Evolutionary conservation across 2,113 vertebrate species (phyloP), one percentile per base, ranked within the genome.

Genomic region (Alosa alosa): DNA sequence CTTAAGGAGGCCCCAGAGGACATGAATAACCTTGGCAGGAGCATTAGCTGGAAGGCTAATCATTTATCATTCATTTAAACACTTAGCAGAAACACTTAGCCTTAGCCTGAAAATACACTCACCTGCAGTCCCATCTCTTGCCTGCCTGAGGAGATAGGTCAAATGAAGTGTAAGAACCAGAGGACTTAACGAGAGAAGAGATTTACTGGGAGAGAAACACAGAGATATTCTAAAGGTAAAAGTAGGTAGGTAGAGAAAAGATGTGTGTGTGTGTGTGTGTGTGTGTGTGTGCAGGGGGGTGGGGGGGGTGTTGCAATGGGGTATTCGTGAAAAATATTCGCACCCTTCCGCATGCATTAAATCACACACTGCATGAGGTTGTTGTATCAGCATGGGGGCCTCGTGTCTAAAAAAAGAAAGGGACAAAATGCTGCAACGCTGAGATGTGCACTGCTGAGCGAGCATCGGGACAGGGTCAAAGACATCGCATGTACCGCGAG

Each of bases 31-130:
- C 36, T 78, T 78, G 72, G 72, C 72, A 78, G 11, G 31, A 36
- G 31, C 72, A 78, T 78, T 78, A 78, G 72, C 36, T 78, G 25
- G 72, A 36, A 78, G 72, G 72, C 72, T 78, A 78, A 78, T 78
- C 72, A 78, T 78, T 78, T 39, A 78, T 78, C 72, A 78, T 78
- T 78, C 72, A 78, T 78, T 78, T 78, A 78, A 78, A 78, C 72
- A 78, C 72, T 78, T 78, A 78, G 31, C 25, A 5, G 72, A 39
- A 78, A 78, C 72, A 78, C 72, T 78, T 78, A 78, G 72, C 72
- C 72, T 15, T 1, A 15, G 31, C 9, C 72, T 36, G 36, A 78
- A 78, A 78, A 78, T 78, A 78, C 72, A 78, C 72, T 78, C 31
- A 78, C 72, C 72, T 78, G 25, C 31, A 36, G 25, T 78, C 4